Base-by-base conservation (phyloP, 2,797 vertebrate genomes). In the Psittacula echo region DNA sequence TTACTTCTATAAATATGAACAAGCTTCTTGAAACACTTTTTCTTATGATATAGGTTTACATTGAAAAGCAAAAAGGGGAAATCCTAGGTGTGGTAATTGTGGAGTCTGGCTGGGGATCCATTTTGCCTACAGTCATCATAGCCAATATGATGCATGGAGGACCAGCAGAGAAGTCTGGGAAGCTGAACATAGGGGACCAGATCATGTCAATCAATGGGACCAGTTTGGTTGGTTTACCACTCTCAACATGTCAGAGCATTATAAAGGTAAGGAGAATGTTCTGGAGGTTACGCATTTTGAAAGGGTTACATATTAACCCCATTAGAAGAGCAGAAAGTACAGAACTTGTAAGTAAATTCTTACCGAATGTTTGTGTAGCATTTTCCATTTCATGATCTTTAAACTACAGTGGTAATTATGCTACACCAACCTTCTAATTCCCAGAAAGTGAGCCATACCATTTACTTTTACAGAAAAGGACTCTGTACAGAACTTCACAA, bases 171-270 rank as follows among this genome's bases (percentile, higher is more conserved):
- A 99, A 99, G 85, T 99, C 99, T 8, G 99, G 99, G 39, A 98
- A 98, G 85, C 97, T 99, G 88, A 99, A 99, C 85, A 99, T 99
- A 17, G 99, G 99, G 56, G 99, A 99, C 96, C 99, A 99, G 97
- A 99, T 99, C 87, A 99, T 99, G 99, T 99, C 99, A n/a, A 99
- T 99, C 82, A 99, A 99, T 10, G 99, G 99, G 68, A 99, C 99
- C 94, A 99, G 99, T 95, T 98, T 99, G 95, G 99, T 99, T 95
- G 99, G 99, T 50, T 98, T 99, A 73, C 99, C 99, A 8, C 98
- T 99, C 27, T 99, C 99, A 44, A 99, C 99, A 39, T 99, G 99
- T 94, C 99, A 99, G 98, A 99, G 98, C 98, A 99, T 99, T 83
- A 99, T 99, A 95, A 99, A 99, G 99, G 99, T 99, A 97, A 10